Base-by-base conservation (phyloP, 2,113 vertebrate genomes). In the Ovis canadensis region DNA sequence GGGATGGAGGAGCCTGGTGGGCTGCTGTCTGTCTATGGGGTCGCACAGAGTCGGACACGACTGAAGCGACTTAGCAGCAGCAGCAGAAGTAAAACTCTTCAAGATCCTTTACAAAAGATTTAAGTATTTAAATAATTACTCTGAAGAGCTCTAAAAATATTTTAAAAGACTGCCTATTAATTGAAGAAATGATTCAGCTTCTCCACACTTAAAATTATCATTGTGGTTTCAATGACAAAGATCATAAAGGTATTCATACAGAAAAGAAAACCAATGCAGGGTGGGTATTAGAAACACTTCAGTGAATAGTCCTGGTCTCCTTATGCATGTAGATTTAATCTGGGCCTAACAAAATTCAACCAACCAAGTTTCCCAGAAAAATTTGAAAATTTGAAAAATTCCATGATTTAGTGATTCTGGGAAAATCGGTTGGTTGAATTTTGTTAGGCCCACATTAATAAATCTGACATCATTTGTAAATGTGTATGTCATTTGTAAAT, bases 21-120 rank as follows among this genome's bases (percentile, higher is more conserved):
- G 57, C 23, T 59, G 57, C 57, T 27, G 10, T 59, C 57, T 27
- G 10, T 59, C 25, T 27, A 59, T 27, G 57, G 23, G 25, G 57
- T 27, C 2, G 25, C 57, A 59, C 55, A 27, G 57, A 59, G 25
- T 59, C 10, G 0, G 57, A 59, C 57, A 59, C 25, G 0, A 59
- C 25, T 59, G 11, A 59, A 59, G 25, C 25, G 0, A 59, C 25
- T 59, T 27, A 59, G 25, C 25, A 59, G 57, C 57, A 59, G 55
- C 21, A 60, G 11, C 11, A 60, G 0, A 23, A 54, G 14, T 54
- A 90, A 95, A 94, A 96, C 27, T 45, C 77, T 71, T 81, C 62
- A 95, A 90, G 45, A 90, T 88, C 55, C 50, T 83, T 92, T 81
- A 90, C 9, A 96, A 96, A 92, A 96, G 31, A 84, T 33, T 85